Evolutionary conservation across 2,888 invertebrate genomes (phyloP).

Genomic region (Oxyteleia sp.): DNA sequence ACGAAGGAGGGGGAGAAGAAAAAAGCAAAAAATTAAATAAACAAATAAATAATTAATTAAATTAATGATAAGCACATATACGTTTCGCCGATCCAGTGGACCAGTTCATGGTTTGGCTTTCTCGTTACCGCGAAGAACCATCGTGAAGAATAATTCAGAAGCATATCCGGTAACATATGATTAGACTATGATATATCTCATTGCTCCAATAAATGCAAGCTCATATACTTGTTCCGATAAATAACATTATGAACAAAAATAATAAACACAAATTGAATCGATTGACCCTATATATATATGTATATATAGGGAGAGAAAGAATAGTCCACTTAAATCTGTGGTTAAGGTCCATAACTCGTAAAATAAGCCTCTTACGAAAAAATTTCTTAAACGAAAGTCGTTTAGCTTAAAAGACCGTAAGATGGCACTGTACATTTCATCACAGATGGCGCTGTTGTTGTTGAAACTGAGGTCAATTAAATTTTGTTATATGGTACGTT

Average conservation of each 20-base stretch:
- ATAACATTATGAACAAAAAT: conserved; percentile 20
- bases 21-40: conserved; percentile 6
- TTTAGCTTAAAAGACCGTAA: no score
- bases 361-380: no score
- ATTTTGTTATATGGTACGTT: no score
- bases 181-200: conserved; percentile 79
- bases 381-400: no score
- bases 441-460: no score
- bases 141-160: conserved; percentile 78
- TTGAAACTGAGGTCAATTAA: no score
- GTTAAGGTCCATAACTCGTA: no score
- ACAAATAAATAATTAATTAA: conserved; percentile 50
- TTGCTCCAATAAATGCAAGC: conserved; percentile 68
- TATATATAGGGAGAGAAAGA: no score
- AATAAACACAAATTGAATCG: conserved; percentile 59
- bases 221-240: conserved; percentile 67
- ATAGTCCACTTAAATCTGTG: no score
- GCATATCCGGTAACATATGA: conserved; percentile 86
- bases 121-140: conserved; percentile 63
- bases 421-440: no score
- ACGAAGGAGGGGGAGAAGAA: background rate
- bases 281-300: conserved; percentile 67
- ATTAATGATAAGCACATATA: conserved; percentile 45
- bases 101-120: conserved; percentile 66
- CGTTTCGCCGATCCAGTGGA: conserved; percentile 69